phyloP scores from a whole-genome alignment of 2,888 invertebrate species.

The Drosophila leonis region DNA sequence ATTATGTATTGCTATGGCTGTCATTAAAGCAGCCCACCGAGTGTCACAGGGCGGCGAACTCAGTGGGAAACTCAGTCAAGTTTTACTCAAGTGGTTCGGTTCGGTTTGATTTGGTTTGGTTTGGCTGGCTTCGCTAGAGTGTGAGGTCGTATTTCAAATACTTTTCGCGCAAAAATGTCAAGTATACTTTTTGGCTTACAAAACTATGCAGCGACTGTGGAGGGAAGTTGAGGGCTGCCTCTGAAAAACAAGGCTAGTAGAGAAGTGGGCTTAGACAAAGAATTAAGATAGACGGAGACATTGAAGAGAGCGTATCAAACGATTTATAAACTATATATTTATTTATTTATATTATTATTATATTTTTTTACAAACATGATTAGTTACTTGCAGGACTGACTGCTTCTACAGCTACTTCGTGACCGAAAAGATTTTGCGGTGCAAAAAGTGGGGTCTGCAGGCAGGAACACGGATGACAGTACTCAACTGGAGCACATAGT shows the following conservation, averaged over 20 bases:
- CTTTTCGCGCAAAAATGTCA: slow-evolving; percentile 71
- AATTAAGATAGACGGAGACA: neutral
- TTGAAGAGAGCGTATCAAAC: too few species aligned
- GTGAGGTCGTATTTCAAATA: slow-evolving; percentile 57
- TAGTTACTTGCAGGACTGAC: too few species aligned
- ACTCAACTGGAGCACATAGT: neutral
- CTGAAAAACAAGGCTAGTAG: too few species aligned
- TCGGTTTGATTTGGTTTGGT: slow-evolving; percentile 18
- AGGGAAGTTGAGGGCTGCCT: neutral
- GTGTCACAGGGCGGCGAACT: neutral
- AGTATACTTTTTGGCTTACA: slow-evolving; percentile 69
- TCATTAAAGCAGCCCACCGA: slow-evolving; percentile 53
- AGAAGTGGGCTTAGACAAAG: neutral
- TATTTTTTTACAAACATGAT: too few species aligned
- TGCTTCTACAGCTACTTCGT: too few species aligned
- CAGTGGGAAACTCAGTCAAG: slow-evolving; percentile 29
- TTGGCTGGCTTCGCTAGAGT: neutral
- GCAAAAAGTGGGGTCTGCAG: neutral
- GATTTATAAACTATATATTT: neutral
- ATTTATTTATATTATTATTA: neutral
- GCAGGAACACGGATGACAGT: neutral
- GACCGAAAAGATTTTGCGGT: neutral
- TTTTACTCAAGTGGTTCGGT: slow-evolving; percentile 35
- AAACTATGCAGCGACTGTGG: slow-evolving; percentile 47
- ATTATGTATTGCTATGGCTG: slow-evolving; percentile 74